phyloP scores from a whole-genome alignment of 2,113 vertebrate genomes.

The Melanocharis versteri region DNA sequence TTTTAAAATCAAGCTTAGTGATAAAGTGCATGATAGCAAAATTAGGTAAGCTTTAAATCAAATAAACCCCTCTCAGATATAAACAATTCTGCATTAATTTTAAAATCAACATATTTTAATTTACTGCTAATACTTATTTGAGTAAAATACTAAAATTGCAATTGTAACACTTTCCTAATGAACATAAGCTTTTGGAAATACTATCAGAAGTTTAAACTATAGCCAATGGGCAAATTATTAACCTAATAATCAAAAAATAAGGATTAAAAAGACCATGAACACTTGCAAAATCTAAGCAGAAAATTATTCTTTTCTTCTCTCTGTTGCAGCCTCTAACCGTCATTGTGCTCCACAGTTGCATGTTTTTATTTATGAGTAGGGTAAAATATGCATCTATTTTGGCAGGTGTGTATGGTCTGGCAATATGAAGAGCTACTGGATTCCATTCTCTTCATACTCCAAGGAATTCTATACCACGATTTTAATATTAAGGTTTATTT shows the following conservation, averaged over 20 bases:
- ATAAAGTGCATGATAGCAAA: conserved; percentile 23
- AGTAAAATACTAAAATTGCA: background rate
- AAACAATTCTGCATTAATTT: background rate
- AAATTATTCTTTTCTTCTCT: background rate
- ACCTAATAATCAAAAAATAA: background rate
- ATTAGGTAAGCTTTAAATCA: background rate
- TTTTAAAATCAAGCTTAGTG: conserved; percentile 25
- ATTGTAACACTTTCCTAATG: background rate
- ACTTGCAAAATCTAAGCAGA: background rate
- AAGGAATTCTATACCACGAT: background rate
- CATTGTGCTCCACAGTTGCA: background rate
- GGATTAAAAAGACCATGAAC: background rate
- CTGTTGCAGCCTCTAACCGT: background rate
- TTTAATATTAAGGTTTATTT: background rate
- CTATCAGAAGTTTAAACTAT: background rate
- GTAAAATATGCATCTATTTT: background rate
- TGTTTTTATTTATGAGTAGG: background rate
- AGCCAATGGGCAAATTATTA: background rate
- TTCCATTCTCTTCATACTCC: background rate
- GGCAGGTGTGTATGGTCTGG: background rate
- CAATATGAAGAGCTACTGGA: background rate
- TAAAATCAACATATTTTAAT: background rate
- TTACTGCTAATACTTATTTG: background rate
- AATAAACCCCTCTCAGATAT: background rate
- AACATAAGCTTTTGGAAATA: background rate